These are phyloP conservation scores for Idaea biselata DNA, from an alignment of 2,888 invertebrate species.

Conservation along the genomic window DNA sequence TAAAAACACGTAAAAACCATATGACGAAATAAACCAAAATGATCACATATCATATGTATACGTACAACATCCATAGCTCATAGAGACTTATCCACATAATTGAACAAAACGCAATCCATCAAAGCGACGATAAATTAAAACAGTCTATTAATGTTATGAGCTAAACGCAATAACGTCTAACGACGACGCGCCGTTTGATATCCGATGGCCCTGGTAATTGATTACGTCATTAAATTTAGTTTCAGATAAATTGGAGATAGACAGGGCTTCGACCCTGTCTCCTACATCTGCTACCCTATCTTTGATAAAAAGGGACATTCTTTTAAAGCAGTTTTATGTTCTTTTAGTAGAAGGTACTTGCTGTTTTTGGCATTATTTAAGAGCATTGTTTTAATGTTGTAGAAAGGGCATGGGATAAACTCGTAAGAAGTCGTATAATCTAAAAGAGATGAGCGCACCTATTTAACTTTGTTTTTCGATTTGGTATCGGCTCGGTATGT, in stretches of 20 bases:
- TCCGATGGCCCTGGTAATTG: slow-evolving; percentile 6
- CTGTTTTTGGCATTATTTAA: too few relatives aligned
- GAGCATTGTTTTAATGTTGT: too few relatives aligned
- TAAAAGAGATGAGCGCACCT: too few relatives aligned
- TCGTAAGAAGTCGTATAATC: too few relatives aligned
- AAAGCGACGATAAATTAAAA: slow-evolving; percentile 25
- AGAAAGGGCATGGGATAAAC: too few relatives aligned
- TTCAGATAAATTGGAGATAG: slow-evolving; percentile 1
- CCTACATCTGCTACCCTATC: neutral
- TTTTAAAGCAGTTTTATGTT: neutral
- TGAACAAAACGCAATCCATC: slow-evolving; percentile 15
- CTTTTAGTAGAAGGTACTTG: too few relatives aligned
- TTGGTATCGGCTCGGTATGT: too few relatives aligned
- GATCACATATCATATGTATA: neutral
- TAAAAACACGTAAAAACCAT: too few relatives aligned
- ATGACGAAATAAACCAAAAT: neutral
- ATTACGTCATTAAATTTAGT: slow-evolving; percentile 1
- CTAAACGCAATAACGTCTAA: slow-evolving; percentile 41
- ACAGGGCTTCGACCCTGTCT: neutral
- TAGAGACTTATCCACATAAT: neutral
- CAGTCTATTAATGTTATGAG: slow-evolving; percentile 32
- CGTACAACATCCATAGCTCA: neutral
- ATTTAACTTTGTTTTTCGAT: too few relatives aligned
- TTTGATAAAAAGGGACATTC: neutral
- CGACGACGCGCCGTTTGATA: neutral